A percentile compares a stretch with the other conserved stretches of the same genome.
phyloP scores from a whole-genome alignment of 1,140 invertebrate genomes.

The Maniola jurtina region DNA sequence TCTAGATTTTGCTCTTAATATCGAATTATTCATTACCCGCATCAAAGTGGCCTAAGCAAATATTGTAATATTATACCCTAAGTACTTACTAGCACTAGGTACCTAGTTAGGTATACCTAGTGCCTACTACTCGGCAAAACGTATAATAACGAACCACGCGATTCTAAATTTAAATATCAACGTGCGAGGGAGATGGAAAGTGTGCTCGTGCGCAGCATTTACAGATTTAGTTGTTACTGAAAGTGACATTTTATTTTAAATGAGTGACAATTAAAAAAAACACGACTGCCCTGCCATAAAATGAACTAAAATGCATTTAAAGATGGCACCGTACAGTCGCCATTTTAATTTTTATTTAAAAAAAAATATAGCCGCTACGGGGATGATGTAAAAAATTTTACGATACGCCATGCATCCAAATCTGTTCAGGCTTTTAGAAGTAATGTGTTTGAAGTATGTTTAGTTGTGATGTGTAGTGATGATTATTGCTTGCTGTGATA shows the following conservation, averaged over 20 bases:
- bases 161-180: conserved; percentile 72
- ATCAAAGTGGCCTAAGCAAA: conserved; percentile 28
- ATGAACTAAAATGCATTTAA: no score
- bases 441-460: no score
- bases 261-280: no score
- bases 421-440: no score
- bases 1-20: conserved; percentile 25
- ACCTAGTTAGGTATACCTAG: not conserved
- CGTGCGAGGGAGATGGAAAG: conserved; percentile 52
- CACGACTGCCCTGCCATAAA: no score
- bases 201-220: conserved; percentile 39
- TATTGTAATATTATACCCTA: not conserved
- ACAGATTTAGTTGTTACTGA: conserved; percentile 16
- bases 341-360: no score
- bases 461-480: no score
- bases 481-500: no score
- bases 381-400: no score
- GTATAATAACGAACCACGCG: conserved; percentile 52
- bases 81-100: conserved; percentile 7
- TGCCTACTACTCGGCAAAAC: conserved; percentile 38
- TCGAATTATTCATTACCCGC: conserved; percentile 49
- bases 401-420: no score
- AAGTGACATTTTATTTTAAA: conserved; percentile 1
- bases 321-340: no score
- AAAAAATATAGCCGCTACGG: no score